Percentiles rank a stretch among this genome's conserved stretches.
Conservation (phyloP, 2,797 vertebrate genomes). For the Pristis pectinata region DNA sequence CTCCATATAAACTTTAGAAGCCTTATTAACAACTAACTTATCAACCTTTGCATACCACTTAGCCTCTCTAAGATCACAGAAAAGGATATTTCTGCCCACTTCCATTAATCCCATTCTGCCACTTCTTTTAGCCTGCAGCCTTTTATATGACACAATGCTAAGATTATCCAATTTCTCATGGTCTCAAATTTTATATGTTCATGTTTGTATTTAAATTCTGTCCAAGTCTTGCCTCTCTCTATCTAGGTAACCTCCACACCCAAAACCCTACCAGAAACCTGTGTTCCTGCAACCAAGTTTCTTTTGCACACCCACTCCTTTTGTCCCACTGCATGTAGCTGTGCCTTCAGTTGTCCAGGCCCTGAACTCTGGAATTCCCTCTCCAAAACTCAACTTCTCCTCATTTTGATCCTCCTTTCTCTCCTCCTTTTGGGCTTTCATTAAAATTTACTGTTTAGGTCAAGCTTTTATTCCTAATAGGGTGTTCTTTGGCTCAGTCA, state of each 20-base stretch:
- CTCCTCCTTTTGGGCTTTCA: neutral
- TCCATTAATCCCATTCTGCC: neutral
- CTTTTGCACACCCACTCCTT: neutral
- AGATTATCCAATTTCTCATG: neutral
- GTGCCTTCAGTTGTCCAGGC: neutral
- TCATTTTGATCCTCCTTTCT: neutral
- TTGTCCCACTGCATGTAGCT: neutral
- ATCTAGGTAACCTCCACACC: neutral
- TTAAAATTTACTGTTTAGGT: neutral
- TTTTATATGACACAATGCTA: neutral
- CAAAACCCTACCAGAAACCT: neutral
- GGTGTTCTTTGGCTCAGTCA: neutral
- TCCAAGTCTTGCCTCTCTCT: neutral
- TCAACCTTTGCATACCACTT: neutral
- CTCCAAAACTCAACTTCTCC: no score
- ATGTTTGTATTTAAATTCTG: neutral
- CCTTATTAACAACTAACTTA: neutral
- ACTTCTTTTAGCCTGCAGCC: neutral
- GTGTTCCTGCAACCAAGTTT: neutral
- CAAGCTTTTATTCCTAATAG: neutral
- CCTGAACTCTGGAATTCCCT: neutral
- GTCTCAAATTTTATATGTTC: neutral
- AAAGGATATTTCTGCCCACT: neutral
- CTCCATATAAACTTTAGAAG: neutral
- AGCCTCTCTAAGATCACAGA: neutral